A percentile compares a stretch with the other conserved stretches of the same genome.
Evolutionary conservation across 2,797 vertebrate genomes (phyloP).

Genomic region (Pangasius mekongensis): DNA sequence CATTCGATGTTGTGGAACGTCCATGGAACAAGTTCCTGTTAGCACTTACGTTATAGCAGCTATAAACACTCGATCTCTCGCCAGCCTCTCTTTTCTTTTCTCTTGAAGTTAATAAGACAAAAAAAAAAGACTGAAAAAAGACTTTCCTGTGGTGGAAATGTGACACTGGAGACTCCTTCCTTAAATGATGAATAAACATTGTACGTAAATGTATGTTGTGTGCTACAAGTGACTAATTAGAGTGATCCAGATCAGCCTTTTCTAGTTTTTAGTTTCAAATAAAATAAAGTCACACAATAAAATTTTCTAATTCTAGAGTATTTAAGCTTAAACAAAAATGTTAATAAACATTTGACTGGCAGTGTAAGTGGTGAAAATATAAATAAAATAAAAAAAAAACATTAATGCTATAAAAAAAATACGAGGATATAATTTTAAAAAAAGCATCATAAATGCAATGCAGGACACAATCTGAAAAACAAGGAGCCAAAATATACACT

Average conservation of each 20-base stretch:
- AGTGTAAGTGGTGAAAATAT: neutral
- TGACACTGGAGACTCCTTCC: neutral
- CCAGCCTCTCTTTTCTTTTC: neutral
- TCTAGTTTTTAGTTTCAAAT: neutral
- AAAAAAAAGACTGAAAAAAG: neutral
- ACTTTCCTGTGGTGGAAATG: no score
- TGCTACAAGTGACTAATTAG: neutral
- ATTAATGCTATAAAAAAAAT: neutral
- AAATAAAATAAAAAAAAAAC: neutral
- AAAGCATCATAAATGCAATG: neutral
- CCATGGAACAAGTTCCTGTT: neutral
- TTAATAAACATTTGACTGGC: neutral
- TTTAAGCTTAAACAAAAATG: neutral
- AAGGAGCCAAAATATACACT: conserved; percentile 3
- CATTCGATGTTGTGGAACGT: neutral
- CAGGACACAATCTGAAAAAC: neutral
- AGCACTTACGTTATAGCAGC: neutral
- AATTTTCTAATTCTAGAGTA: neutral
- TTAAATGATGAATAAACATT: neutral
- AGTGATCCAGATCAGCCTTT: neutral
- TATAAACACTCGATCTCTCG: neutral
- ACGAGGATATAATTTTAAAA: neutral
- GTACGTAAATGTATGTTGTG: neutral
- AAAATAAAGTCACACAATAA: neutral
- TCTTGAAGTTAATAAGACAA: neutral